Base-by-base conservation (phyloP, 2,888 invertebrate genomes). In the Noctuana brunneofusca region DNA sequence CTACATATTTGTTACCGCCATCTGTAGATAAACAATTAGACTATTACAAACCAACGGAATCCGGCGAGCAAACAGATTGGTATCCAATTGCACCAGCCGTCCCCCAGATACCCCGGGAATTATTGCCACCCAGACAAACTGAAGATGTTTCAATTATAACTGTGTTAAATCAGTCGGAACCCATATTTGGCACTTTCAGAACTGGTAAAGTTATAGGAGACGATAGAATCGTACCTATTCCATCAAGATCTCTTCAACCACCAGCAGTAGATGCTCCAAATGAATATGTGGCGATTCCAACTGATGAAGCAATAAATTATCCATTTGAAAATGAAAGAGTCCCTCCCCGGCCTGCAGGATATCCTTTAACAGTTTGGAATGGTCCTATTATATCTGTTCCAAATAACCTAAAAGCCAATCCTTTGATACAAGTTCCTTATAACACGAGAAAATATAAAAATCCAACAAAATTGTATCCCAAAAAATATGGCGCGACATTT, bases 401-500 rank as follows among this genome's bases (percentile, higher is more conserved):
- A 2, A 35, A 14, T 60, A 69, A 9, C 64, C 70, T 30, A 64
- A 69, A 49, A 63, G 50, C 82, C 85, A 65, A 75, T 79, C 41
- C 79, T 82, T 67, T 82, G 83, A 67, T 78, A 85, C 58, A 74
- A 11, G 9, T 76, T 59, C 73, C 77, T 0, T 41, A 54, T 27
- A 54, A n/a, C 18, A 12, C 35, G 11, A 57, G 32, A 69, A 81
- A 79, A 67, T 72, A 76, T 41, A 85, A 90, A 68, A 76, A 80
- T 20, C 93, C 93, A 2, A 93, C 93, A 18, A 90, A 90, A 71
- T 71, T 87, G 22, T 93, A 92, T 70, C 94, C 94, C 0, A 94
- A 94, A 75, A 94, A 94, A 74, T 94, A 87, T 75, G 78, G 84
- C 65, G 84, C 88, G 52, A 86, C 87, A 20, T 87, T 92, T 59